phyloP scores from a whole-genome alignment of 2,888 invertebrate species.

The Desoria tigrina region DNA sequence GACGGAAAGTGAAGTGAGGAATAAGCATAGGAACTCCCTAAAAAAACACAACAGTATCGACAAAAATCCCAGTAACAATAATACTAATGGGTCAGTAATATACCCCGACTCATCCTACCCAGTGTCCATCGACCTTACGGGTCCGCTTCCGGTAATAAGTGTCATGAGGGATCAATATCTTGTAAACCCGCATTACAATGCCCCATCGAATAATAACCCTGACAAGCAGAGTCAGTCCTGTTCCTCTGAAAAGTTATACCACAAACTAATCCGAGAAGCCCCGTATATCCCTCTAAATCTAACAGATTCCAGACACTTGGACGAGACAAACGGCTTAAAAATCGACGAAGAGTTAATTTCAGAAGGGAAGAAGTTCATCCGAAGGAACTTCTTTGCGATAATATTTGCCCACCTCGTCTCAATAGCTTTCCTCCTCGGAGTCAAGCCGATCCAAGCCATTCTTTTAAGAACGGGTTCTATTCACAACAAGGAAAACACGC shows the following conservation, averaged over 20 bases:
- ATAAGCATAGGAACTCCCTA: too few species aligned
- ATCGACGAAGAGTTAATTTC: constrained; percentile 39
- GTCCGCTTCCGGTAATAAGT: constrained; percentile 9
- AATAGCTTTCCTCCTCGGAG: constrained; percentile 43
- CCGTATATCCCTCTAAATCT: not conserved
- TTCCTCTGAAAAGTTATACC: not conserved
- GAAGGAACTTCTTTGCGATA: constrained; percentile 48
- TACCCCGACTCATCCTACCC: constrained; percentile 1
- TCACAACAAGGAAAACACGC: constrained; percentile 42
- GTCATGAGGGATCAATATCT: constrained; percentile 5
- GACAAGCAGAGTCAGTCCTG: not conserved
- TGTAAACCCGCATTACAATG: not conserved
- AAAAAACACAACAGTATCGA: too few species aligned
- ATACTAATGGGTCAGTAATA: not conserved
- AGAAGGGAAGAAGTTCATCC: constrained; percentile 46
- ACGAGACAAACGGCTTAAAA: not conserved
- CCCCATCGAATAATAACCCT: too few species aligned
- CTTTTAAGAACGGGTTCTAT: constrained; percentile 45
- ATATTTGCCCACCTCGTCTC: constrained; percentile 51
- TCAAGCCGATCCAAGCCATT: constrained; percentile 49
- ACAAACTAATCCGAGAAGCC: constrained; percentile 14
- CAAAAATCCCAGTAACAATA: too few species aligned
- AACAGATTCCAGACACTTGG: not conserved
- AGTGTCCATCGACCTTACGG: constrained; percentile 14
- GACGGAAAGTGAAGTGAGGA: too few species aligned